Percentiles rank a stretch among this genome's conserved stretches.
These are phyloP conservation scores for Dryocosmus kuriphilus DNA, from an alignment of 2,888 invertebrate species.

Conservation along the genomic window DNA sequence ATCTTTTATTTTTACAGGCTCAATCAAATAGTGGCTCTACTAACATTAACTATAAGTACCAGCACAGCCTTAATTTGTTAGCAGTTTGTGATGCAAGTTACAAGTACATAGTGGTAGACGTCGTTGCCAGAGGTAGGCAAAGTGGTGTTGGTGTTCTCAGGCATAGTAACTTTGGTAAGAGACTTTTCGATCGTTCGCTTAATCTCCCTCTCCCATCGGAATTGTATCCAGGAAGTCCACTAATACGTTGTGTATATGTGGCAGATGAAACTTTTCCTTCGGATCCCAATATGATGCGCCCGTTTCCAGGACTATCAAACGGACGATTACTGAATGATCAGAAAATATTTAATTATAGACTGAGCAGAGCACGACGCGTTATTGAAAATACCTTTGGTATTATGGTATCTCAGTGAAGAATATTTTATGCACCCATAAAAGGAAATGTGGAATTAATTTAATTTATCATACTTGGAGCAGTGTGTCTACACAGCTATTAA, in stretches of 20 bases:
- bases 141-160: slow-evolving; percentile 54
- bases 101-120: slow-evolving; percentile 52
- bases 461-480: slow-evolving; percentile 43
- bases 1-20: slow-evolving; percentile 44
- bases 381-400: too few species aligned
- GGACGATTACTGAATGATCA: too few species aligned
- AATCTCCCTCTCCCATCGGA: too few species aligned
- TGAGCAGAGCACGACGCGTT: too few species aligned
- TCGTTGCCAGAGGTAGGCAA: slow-evolving; percentile 49
- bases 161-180: slow-evolving; percentile 47
- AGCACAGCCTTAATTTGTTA: slow-evolving; percentile 55
- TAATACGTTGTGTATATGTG: too few species aligned
- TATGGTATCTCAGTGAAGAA: too few species aligned
- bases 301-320: too few species aligned
- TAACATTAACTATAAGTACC: slow-evolving; percentile 55
- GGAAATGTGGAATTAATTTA: slow-evolving; percentile 34
- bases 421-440: slow-evolving; percentile 48
- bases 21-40: slow-evolving; percentile 51
- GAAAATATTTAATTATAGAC: too few species aligned
- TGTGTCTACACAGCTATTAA: slow-evolving; percentile 52
- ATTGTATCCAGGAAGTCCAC: too few species aligned
- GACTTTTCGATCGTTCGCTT: neutral
- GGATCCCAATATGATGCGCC: too few species aligned
- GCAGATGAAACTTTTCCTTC: too few species aligned
- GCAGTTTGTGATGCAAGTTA: too few species aligned